Conservation (phyloP, 2,797 vertebrate species). For the Gymnothorax javanicus region DNA sequence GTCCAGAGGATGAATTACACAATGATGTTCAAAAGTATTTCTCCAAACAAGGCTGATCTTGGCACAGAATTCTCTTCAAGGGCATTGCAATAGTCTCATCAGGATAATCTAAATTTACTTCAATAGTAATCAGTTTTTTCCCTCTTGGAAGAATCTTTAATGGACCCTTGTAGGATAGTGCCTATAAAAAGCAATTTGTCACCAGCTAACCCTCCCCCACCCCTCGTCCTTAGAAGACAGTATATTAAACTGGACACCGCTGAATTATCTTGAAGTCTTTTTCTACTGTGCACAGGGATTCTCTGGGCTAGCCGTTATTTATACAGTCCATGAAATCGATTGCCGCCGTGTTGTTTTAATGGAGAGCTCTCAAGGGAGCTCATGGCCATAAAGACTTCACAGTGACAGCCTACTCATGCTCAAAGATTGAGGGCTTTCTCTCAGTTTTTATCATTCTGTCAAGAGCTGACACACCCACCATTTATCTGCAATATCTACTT, state of each 20-base stretch:
- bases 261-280: background rate
- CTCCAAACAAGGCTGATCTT: background rate
- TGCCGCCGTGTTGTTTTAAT: constrained; percentile 64
- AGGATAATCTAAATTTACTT: background rate
- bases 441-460: constrained; percentile 6
- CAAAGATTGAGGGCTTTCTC: background rate
- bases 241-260: background rate
- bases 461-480: background rate
- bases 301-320: constrained; percentile 62
- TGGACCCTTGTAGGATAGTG: background rate
- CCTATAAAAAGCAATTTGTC: background rate
- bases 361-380: constrained; percentile 66
- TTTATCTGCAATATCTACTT: background rate
- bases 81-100: background rate
- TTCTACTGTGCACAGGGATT: constrained; percentile 50
- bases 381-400: constrained; percentile 65
- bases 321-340: constrained; percentile 76
- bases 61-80: background rate
- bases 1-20: too few species aligned
- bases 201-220: background rate
- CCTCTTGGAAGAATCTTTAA: background rate
- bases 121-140: background rate
- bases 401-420: constrained; percentile 12
- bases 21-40: too few species aligned
- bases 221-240: constrained; percentile 23